phyloP scores from a whole-genome alignment of 1,140 invertebrate genomes.

The Macrostomum lignano region DNA sequence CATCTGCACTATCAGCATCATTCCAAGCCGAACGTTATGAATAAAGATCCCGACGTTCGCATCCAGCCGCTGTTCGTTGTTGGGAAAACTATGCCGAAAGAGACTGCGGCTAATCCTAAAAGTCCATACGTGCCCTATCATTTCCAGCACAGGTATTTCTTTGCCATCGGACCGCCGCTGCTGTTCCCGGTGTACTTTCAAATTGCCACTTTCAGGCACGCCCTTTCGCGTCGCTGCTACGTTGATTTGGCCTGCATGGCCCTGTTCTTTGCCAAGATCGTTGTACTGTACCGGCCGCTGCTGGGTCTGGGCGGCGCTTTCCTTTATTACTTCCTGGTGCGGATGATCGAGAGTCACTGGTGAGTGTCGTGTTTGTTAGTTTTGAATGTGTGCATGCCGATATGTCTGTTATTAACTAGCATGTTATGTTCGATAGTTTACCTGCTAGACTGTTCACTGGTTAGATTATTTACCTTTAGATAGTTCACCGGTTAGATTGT shows the following conservation, averaged over 20 bases:
- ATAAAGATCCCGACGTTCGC: conserved; percentile 22
- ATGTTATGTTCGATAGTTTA: too few species aligned
- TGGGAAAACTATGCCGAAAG: conserved; percentile 14
- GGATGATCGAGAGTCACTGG: conserved; percentile 17
- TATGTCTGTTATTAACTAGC: too few species aligned
- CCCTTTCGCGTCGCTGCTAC: neutral
- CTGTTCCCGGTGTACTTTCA: conserved; percentile 20
- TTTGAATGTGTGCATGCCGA: too few species aligned
- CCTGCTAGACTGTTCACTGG: too few species aligned
- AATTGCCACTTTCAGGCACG: too few species aligned
- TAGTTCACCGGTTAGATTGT: too few species aligned
- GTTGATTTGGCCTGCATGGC: neutral
- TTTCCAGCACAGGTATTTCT: conserved; percentile 12
- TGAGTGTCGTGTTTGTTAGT: too few species aligned
- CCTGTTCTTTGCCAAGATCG: conserved; percentile 2
- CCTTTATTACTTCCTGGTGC: conserved; percentile 6
- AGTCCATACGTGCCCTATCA: conserved; percentile 11
- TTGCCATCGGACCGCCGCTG: conserved; percentile 11
- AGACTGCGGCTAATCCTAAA: conserved; percentile 7
- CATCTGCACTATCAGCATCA: conserved; percentile 27
- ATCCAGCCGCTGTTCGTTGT: conserved; percentile 18
- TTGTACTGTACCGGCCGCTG: too few species aligned
- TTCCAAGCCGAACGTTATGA: conserved; percentile 21
- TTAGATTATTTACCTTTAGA: too few species aligned
- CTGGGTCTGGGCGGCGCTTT: conserved; percentile 4